Conservation (phyloP, 2,113 vertebrate species). For the Ochotona curzoniae region DNA sequence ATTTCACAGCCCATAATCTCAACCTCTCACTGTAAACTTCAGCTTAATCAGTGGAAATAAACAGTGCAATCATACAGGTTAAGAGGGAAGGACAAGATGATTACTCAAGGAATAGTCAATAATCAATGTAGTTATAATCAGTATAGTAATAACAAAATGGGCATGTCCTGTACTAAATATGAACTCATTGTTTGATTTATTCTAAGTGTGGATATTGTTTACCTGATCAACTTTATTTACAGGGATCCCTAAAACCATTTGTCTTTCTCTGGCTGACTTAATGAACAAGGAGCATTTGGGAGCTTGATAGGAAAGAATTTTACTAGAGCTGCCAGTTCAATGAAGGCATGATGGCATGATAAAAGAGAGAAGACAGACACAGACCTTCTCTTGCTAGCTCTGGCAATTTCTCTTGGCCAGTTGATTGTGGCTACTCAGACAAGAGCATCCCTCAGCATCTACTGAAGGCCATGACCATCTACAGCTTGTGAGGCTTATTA, state of each 20-base stretch:
- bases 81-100: not conserved
- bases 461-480: not conserved
- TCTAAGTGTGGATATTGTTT: not conserved
- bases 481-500: not conserved
- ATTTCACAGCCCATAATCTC: not conserved
- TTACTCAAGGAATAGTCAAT: constrained; percentile 37
- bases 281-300: not conserved
- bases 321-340: not conserved
- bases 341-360: not conserved
- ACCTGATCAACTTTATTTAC: not conserved
- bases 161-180: not conserved
- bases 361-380: not conserved
- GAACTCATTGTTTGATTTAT: not conserved
- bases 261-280: not conserved
- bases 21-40: not conserved
- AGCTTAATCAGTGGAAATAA: constrained; percentile 4
- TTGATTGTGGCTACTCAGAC: not conserved
- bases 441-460: not conserved
- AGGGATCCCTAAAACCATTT: not conserved
- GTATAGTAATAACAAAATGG: not conserved
- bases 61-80: constrained; percentile 33
- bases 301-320: not conserved
- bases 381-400: not conserved
- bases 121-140: constrained; percentile 19
- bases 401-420: not conserved